phyloP scores from a whole-genome alignment of 2,888 invertebrate genomes.

The Lumbricus terrestris region DNA sequence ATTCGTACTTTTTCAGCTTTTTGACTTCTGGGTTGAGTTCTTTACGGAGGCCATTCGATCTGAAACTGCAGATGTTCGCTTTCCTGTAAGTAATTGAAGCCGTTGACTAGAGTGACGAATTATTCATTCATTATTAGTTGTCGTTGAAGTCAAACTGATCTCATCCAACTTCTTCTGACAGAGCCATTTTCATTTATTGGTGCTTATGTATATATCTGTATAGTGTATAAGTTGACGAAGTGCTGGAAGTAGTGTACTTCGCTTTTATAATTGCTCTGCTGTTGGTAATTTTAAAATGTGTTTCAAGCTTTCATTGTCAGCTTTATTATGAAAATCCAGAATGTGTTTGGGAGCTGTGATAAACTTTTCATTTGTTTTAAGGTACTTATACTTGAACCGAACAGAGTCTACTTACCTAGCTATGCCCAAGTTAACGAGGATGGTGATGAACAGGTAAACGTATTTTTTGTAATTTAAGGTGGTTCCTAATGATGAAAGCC shows the following conservation, averaged over 20 bases:
- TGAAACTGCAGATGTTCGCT: slow-evolving; percentile 79
- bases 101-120: background rate
- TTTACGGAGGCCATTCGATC: slow-evolving; percentile 89
- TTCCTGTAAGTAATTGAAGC: slow-evolving; percentile 71
- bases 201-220: background rate
- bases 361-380: slow-evolving; percentile 34
- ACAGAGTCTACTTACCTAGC: slow-evolving; percentile 85
- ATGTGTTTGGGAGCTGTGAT: background rate
- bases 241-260: background rate
- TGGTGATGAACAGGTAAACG: slow-evolving; percentile 75
- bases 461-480: background rate
- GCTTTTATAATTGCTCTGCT: background rate
- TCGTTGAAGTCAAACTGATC: background rate
- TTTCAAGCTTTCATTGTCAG: background rate
- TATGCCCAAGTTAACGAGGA: slow-evolving; percentile 92
- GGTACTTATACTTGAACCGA: slow-evolving; percentile 75
- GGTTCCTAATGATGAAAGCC: background rate
- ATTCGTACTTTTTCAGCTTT: slow-evolving; percentile 67
- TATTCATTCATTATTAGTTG: background rate
- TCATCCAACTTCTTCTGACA: background rate
- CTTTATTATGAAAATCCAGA: background rate
- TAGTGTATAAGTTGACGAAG: background rate
- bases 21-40: slow-evolving; percentile 97
- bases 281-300: background rate
- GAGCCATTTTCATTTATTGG: background rate